These are phyloP conservation scores for Gopherus evgoodei DNA, from an alignment of 2,113 vertebrate genomes.

Conservation along the genomic window DNA sequence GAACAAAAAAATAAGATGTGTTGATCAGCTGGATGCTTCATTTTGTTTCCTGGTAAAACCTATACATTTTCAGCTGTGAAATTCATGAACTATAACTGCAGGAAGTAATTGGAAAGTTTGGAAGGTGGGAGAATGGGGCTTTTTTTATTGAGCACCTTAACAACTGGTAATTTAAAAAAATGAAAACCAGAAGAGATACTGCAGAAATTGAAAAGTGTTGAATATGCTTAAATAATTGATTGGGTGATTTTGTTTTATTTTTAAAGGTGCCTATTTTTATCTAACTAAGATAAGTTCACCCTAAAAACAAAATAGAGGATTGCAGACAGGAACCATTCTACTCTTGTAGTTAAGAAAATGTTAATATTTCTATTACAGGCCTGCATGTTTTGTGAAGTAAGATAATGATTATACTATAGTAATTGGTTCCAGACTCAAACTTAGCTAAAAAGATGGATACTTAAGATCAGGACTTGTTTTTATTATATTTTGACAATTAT, in stretches of 20 bases:
- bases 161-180: not conserved
- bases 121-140: not conserved
- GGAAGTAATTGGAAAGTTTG: not conserved
- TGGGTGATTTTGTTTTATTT: not conserved
- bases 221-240: not conserved
- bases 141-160: not conserved
- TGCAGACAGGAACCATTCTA: not conserved
- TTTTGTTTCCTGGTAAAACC: not conserved
- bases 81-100: not conserved
- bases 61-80: not conserved
- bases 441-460: not conserved
- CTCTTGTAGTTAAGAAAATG: not conserved
- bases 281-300: not conserved
- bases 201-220: not conserved
- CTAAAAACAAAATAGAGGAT: not conserved
- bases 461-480: slow-evolving; percentile 25
- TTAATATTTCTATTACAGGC: slow-evolving; percentile 31
- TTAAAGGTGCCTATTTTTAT: slow-evolving; percentile 5
- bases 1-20: not conserved
- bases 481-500: slow-evolving; percentile 36
- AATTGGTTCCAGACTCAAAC: not conserved
- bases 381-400: slow-evolving; percentile 14
- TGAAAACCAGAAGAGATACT: not conserved
- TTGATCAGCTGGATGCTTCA: not conserved
- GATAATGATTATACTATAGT: not conserved